Evolutionary conservation across 2,888 invertebrate species (phyloP).

Genomic region (Steinernema scapterisci): DNA sequence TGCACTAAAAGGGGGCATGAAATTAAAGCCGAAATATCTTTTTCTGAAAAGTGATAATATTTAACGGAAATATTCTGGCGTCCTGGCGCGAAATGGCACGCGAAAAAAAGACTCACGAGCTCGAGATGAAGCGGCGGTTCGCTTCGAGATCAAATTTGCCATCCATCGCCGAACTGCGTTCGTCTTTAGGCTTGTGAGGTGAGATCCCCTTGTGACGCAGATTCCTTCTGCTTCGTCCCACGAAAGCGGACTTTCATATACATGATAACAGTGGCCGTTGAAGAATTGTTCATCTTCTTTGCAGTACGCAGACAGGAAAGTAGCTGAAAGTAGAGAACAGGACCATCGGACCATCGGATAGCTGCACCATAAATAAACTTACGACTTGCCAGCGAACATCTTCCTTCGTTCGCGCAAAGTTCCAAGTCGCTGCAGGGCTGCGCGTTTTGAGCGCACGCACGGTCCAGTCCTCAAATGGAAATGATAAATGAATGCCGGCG

Average conservation of each 20-base stretch:
- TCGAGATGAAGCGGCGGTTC: background rate
- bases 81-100: background rate
- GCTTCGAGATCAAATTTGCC: background rate
- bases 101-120: background rate
- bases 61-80: no score
- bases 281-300: slow-evolving; percentile 2
- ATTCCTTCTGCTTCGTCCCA: background rate
- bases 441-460: background rate
- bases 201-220: background rate
- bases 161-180: background rate
- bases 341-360: background rate
- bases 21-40: no score
- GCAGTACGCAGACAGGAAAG: slow-evolving; percentile 7
- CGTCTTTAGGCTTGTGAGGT: background rate
- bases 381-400: slow-evolving; percentile 12
- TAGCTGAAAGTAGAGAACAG: background rate
- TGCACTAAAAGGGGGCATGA: no score
- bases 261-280: background rate
- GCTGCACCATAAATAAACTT: background rate
- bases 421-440: background rate
- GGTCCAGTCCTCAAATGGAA: background rate
- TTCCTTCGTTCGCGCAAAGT: slow-evolving; percentile 1
- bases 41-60: no score
- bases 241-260: slow-evolving; percentile 16
- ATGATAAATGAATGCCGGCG: background rate